Evolutionary conservation across 2,888 invertebrate genomes (phyloP).

Genomic region (Leucania comma): DNA sequence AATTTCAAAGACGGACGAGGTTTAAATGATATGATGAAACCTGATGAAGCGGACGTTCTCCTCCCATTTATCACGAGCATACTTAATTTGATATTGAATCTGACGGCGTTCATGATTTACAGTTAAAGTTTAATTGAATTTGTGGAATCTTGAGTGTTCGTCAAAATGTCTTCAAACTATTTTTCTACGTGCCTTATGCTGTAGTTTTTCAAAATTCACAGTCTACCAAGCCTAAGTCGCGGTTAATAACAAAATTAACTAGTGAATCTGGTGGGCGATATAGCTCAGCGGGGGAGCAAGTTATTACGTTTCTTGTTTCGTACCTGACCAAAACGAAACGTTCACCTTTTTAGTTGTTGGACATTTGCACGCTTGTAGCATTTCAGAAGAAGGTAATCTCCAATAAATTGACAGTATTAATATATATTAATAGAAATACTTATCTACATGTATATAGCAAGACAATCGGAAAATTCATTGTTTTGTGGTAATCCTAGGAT

Average conservation of each 20-base stretch:
- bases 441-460: background rate
- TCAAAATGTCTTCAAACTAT: conserved; percentile 30
- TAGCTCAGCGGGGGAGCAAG: conserved; percentile 71
- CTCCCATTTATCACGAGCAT: conserved; percentile 67
- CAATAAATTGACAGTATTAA: background rate
- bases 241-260: conserved; percentile 70
- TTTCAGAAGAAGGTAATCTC: conserved; percentile 4
- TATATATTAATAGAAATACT: background rate
- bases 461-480: background rate
- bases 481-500: background rate
- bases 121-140: conserved; percentile 66
- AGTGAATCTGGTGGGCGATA: conserved; percentile 71
- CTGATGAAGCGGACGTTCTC: conserved; percentile 65
- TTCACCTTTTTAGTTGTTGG: conserved; percentile 62
- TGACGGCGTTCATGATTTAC: conserved; percentile 68
- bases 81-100: conserved; percentile 53
- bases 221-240: conserved; percentile 42
- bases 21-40: conserved; percentile 65
- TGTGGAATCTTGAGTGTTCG: conserved; percentile 46
- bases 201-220: conserved; percentile 46
- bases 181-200: conserved; percentile 31
- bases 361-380: conserved; percentile 57
- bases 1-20: conserved; percentile 54
- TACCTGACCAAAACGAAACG: conserved; percentile 65
- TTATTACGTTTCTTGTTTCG: conserved; percentile 75